phyloP scores from a whole-genome alignment of 2,888 invertebrate genomes.

The Cartodere bifasciata region DNA sequence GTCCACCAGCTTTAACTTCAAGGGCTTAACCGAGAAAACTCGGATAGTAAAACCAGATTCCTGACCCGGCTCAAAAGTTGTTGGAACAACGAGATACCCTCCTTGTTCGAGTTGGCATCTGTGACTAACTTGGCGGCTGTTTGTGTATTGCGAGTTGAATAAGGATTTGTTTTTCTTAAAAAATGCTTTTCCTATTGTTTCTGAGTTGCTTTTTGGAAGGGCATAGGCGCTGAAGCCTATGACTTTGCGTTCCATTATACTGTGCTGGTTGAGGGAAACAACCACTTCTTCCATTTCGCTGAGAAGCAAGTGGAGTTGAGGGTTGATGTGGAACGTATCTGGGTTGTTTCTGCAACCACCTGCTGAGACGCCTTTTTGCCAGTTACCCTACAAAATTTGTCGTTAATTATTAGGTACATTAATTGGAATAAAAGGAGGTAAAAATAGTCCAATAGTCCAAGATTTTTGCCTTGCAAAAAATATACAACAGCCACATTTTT shows the following conservation, averaged over 20 bases:
- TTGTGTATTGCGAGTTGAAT: constrained; percentile 83
- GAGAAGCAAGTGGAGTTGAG: constrained; percentile 69
- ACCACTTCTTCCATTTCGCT: constrained; percentile 73
- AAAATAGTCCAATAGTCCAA: too few relatives aligned
- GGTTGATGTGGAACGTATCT: constrained; percentile 89
- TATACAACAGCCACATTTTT: too few relatives aligned
- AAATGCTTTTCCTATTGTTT: constrained; percentile 64
- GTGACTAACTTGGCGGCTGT: constrained; percentile 76
- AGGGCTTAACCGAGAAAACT: constrained; percentile 63
- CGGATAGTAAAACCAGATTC: constrained; percentile 80
- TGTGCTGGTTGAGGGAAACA: constrained; percentile 78
- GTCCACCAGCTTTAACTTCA: constrained; percentile 63
- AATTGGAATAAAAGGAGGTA: too few relatives aligned
- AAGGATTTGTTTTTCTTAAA: constrained; percentile 79
- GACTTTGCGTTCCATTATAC: constrained; percentile 84
- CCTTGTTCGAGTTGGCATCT: constrained; percentile 70
- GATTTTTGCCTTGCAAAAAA: too few relatives aligned
- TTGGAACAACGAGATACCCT: constrained; percentile 74
- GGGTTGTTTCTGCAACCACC: constrained; percentile 83
- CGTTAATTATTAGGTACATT: too few relatives aligned
- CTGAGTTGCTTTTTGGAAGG: constrained; percentile 53
- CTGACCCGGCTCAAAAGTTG: constrained; percentile 82
- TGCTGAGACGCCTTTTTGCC: constrained; percentile 77
- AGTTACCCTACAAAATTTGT: too few relatives aligned
- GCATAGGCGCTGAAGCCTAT: constrained; percentile 83